Evolutionary conservation across 2,797 vertebrate species (phyloP).

Genomic region (Rhinella marina): DNA sequence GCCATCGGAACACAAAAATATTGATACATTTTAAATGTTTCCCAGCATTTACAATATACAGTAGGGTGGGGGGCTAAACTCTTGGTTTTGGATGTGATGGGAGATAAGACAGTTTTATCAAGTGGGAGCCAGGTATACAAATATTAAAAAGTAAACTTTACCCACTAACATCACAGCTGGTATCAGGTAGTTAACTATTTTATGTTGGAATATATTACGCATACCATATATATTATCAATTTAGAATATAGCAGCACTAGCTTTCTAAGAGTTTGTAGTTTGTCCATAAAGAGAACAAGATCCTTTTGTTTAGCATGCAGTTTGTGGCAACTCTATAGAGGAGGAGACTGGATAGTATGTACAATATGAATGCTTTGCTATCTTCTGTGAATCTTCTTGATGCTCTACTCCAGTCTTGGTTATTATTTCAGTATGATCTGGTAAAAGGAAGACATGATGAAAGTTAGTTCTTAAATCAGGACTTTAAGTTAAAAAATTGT

Average conservation of each 20-base stretch:
- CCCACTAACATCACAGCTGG: constrained; percentile 84
- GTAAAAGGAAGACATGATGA: constrained; percentile 70
- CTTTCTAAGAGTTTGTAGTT: constrained; percentile 81
- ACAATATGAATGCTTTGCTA: constrained; percentile 93
- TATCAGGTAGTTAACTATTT: constrained; percentile 86
- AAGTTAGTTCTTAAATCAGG: not conserved
- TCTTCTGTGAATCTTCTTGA: constrained; percentile 85
- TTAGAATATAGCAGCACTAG: constrained; percentile 84
- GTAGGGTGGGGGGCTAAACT: constrained; percentile 69
- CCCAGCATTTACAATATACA: constrained; percentile 68
- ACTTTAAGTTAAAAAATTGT: not conserved
- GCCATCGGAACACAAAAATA: constrained; percentile 63
- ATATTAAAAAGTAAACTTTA: constrained; percentile 80
- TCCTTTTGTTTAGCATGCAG: constrained; percentile 91
- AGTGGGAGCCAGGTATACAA: constrained; percentile 81
- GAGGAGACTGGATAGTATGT: constrained; percentile 94
- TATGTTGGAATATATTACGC: constrained; percentile 85
- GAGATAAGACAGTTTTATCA: constrained; percentile 78
- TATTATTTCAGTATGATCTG: constrained; percentile 99
- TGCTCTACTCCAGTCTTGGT: constrained; percentile 84
- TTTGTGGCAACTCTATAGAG: constrained; percentile 96
- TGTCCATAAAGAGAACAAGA: constrained; percentile 79
- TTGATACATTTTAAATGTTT: constrained; percentile 73
- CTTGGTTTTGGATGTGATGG: constrained; percentile 74
- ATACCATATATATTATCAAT: constrained; percentile 86